phyloP scores from a whole-genome alignment of 1,140 invertebrate genomes.

The Hycleus phaleratus region DNA sequence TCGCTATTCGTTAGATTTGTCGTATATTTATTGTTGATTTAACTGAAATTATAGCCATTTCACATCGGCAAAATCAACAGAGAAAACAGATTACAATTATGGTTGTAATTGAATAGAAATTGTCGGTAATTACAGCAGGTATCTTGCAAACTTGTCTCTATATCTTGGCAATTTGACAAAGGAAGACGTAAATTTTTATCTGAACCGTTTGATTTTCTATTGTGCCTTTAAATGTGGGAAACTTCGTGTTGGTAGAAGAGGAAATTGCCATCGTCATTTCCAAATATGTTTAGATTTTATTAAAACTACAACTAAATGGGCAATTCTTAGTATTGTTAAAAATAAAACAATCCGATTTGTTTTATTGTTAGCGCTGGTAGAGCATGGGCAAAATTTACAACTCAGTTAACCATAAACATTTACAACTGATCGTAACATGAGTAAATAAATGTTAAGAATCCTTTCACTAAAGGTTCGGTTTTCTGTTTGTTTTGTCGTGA shows the following conservation, averaged over 20 bases:
- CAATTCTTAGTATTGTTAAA: too few species aligned
- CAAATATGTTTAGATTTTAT: too few species aligned
- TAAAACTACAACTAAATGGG: too few species aligned
- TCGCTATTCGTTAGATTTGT: too few species aligned
- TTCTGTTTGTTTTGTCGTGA: background rate
- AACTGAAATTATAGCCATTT: background rate
- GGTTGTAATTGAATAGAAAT: constrained; percentile 6
- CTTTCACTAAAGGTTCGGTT: constrained; percentile 11
- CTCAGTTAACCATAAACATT: constrained; percentile 12
- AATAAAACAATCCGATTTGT: too few species aligned
- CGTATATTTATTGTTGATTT: too few species aligned
- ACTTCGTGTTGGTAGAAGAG: too few species aligned
- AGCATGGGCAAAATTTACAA: background rate
- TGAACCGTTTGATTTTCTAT: too few species aligned
- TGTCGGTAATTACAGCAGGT: constrained; percentile 6
- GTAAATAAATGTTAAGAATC: constrained; percentile 17
- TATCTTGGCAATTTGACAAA: too few species aligned
- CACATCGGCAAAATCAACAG: constrained; percentile 4
- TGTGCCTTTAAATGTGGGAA: too few species aligned
- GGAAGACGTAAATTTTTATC: too few species aligned
- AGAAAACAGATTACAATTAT: background rate
- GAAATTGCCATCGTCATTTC: background rate
- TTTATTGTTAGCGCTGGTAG: too few species aligned
- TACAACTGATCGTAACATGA: background rate
- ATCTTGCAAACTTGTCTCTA: background rate